A percentile compares a stretch with the other conserved stretches of the same genome.
Conservation (phyloP, 2,113 vertebrate genomes). For the Channa maculata region DNA sequence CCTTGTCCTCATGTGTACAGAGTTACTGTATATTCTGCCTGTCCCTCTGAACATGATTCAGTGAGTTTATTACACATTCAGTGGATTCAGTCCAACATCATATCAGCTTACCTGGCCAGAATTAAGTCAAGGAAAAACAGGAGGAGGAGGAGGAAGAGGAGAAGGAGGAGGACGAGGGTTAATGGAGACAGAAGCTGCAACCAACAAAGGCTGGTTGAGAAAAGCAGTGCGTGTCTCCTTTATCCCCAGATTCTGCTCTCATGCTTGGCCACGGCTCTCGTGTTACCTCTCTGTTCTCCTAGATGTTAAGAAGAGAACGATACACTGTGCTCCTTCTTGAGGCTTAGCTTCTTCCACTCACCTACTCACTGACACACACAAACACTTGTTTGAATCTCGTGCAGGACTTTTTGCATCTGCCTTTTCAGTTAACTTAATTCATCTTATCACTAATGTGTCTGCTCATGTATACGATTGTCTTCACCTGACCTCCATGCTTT, state of each 20-base stretch:
- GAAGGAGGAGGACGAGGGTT: slow-evolving; percentile 18
- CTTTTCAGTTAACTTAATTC: background rate
- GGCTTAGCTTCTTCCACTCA: slow-evolving; percentile 52
- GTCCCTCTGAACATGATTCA: slow-evolving; percentile 53
- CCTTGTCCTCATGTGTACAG: background rate
- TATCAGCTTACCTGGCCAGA: slow-evolving; percentile 67
- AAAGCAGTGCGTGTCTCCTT: slow-evolving; percentile 59
- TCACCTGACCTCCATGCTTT: background rate
- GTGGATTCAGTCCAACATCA: slow-evolving; percentile 58
- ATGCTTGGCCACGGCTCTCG: slow-evolving; percentile 59
- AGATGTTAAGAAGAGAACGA: slow-evolving; percentile 72
- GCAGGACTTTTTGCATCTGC: background rate
- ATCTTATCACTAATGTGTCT: background rate
- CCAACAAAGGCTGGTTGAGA: slow-evolving; percentile 72
- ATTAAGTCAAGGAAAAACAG: slow-evolving; percentile 45
- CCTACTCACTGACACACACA: slow-evolving; percentile 1
- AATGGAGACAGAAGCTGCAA: slow-evolving; percentile 33
- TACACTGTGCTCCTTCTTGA: slow-evolving; percentile 47
- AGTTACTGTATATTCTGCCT: slow-evolving; percentile 10
- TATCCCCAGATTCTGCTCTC: slow-evolving; percentile 62
- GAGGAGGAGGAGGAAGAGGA: slow-evolving; percentile 5
- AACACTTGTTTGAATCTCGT: background rate
- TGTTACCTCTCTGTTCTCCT: slow-evolving; percentile 63
- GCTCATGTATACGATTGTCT: background rate
- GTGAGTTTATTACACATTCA: slow-evolving; percentile 28